Percentiles rank a stretch among this genome's conserved stretches.
Conservation (phyloP, 2,113 vertebrate species). For the Canis aureus region DNA sequence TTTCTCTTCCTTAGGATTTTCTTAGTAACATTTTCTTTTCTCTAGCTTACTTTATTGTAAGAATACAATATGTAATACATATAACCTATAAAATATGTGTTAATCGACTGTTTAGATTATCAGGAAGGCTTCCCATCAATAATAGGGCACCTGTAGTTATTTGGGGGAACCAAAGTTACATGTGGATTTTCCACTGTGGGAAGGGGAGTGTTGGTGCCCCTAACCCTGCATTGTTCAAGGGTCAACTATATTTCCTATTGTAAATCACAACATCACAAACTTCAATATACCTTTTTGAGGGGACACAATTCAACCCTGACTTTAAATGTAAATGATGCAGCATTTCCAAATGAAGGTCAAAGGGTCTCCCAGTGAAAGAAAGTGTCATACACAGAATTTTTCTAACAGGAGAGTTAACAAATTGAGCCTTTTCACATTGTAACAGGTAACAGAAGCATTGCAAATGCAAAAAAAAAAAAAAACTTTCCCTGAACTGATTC, state of each 20-base stretch:
- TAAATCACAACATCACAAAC: neutral
- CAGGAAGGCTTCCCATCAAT: neutral
- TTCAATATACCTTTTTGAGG: neutral
- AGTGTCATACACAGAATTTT: neutral
- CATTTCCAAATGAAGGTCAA: neutral
- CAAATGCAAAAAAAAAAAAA: neutral
- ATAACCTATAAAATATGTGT: neutral
- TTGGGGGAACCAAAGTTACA: neutral
- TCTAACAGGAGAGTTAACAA: neutral
- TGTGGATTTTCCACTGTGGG: neutral
- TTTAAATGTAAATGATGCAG: neutral
- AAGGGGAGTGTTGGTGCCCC: neutral
- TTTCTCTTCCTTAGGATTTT: neutral
- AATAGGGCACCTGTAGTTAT: neutral
- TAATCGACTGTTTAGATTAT: neutral
- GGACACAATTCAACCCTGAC: neutral
- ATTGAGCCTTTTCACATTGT: neutral
- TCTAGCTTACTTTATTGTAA: neutral
- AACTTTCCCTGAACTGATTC: neutral
- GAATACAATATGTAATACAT: neutral
- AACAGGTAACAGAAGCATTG: neutral
- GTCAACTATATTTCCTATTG: neutral
- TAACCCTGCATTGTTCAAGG: neutral
- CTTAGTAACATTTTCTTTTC: neutral
- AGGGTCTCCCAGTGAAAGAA: neutral